Base-by-base conservation (phyloP, 2,113 vertebrate species). In the Platysteira castanea region DNA sequence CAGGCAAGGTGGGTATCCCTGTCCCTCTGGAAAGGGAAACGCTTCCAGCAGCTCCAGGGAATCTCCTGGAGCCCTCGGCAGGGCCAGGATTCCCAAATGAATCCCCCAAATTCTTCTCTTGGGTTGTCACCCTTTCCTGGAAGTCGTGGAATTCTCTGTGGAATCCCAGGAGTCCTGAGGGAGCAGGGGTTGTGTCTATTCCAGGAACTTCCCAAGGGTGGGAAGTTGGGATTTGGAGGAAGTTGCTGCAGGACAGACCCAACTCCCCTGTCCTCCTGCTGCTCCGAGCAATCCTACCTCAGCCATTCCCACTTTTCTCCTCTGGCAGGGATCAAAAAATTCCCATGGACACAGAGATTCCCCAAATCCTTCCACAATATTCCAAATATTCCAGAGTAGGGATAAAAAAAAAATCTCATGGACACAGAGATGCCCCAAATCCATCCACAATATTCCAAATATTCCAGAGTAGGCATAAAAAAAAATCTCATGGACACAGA, bases 1-100 rank as follows among this genome's bases (percentile, higher is more conserved):
- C 92, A 98, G 98, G 86, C 98, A 98, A 98, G 98, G 98, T 99
- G 93, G 54, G 71, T 44, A 17, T 39, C 31, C 15, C 15, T 18
- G 28, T 21, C 47, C 42, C 52, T 39, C 27, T 13, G 10, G 28
- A 7, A 33, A 50, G 42, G 54, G 73, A 50, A 49, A 19, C 41
- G 54, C 17, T 69, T 20, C 33, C 65, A 50, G 70, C 64, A 28
- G 2, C 23, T 17, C 57, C 35, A 39, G 35, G 57, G 59, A 24
- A 1, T 21, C 41, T 18, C 64, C 15, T 1, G 0, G 19, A 65
- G 57, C 10, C 39, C 26, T 64, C 33, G 10, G 0, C 4, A 14
- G 11, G 28, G 22, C 22, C 35, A 18, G 13, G 39, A 84, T 59
- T 86, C 47, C 65, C 8, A 28, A 35, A 9, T 3, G 5, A 60